Conservation (phyloP, 2,888 invertebrate genomes). For the Lasioglossum leucozonium region DNA sequence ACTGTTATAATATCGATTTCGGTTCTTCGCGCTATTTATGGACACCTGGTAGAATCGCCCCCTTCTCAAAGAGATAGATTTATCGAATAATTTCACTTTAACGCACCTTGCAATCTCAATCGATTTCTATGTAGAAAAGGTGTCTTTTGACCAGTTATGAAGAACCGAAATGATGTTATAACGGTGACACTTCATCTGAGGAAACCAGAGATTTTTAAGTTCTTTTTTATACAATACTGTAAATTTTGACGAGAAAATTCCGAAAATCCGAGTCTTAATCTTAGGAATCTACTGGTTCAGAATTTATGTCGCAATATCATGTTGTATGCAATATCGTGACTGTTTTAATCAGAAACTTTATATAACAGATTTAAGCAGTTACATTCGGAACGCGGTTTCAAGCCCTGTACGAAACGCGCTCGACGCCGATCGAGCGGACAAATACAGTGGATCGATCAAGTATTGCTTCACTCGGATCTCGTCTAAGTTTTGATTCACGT, state of each 20-base stretch:
- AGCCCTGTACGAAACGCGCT: conserved; percentile 40
- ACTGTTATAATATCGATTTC: neutral
- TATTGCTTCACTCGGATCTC: neutral
- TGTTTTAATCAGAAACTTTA: neutral
- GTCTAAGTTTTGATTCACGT: neutral
- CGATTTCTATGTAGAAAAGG: too few species aligned
- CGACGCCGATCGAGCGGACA: conserved; percentile 46
- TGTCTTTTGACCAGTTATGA: too few species aligned
- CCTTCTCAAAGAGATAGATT: neutral
- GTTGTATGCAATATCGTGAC: too few species aligned
- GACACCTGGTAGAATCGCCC: neutral
- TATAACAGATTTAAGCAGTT: neutral
- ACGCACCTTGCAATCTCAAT: neutral
- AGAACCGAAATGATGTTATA: neutral
- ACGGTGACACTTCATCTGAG: neutral
- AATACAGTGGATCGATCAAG: conserved; percentile 19
- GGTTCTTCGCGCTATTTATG: neutral
- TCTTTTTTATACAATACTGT: too few species aligned
- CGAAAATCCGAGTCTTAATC: too few species aligned
- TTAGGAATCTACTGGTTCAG: too few species aligned
- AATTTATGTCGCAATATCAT: too few species aligned
- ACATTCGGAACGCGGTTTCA: neutral
- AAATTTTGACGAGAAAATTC: too few species aligned
- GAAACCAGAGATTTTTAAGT: too few species aligned
- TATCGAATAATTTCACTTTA: neutral